phyloP scores from a whole-genome alignment of 2,113 vertebrate genomes.

The Zosterops lateralis region DNA sequence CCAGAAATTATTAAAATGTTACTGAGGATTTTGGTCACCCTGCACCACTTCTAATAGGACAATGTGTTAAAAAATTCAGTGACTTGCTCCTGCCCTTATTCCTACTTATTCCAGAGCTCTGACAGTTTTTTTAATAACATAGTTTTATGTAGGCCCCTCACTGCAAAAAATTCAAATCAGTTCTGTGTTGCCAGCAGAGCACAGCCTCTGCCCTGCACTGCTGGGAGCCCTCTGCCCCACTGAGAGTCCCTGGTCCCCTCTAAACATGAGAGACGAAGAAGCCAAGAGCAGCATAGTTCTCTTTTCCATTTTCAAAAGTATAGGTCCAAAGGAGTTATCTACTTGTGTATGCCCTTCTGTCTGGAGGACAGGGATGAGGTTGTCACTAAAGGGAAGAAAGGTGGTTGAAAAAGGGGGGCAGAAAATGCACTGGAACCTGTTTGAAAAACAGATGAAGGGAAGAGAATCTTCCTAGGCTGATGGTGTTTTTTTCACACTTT shows the following conservation, averaged over 20 bases:
- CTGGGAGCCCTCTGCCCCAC: not conserved
- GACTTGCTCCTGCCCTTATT: not conserved
- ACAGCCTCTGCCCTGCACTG: not conserved
- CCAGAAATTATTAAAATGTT: not conserved
- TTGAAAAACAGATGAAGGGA: not conserved
- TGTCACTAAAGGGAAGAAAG: not conserved
- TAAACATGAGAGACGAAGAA: rapidly evolving
- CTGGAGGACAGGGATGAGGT: not conserved
- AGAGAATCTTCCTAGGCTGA: not conserved
- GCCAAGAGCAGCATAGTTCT: not conserved
- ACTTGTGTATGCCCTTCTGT: not conserved
- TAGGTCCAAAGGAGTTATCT: not conserved
- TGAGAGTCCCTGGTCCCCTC: not conserved
- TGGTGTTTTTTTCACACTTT: not conserved
- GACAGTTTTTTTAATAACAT: not conserved
- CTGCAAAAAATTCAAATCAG: not conserved
- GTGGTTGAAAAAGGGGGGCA: not conserved
- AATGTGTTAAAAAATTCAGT: not conserved
- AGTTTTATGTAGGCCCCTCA: not conserved
- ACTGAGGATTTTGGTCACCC: not conserved
- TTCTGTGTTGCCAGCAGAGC: not conserved
- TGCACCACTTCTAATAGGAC: not conserved
- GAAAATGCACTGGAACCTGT: not conserved
- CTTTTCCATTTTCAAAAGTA: not conserved
- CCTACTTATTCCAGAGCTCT: not conserved